Evolutionary conservation across 2,113 vertebrate species (phyloP).

Genomic region (Gorsachius goisagi): DNA sequence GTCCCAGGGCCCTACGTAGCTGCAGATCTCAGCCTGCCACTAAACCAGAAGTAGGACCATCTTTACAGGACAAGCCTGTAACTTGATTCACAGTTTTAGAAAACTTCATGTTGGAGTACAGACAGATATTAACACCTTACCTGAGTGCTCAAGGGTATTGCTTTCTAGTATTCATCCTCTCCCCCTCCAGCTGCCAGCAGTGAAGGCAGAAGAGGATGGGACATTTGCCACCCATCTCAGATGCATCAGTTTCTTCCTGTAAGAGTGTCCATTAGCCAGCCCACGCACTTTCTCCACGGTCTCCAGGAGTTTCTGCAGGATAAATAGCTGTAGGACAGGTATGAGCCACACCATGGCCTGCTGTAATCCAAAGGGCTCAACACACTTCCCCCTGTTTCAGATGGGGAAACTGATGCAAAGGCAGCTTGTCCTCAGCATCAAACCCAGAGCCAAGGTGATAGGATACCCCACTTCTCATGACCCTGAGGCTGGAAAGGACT

Average conservation of each 20-base stretch:
- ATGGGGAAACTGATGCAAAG: not conserved
- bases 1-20: not conserved
- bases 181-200: not conserved
- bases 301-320: not conserved
- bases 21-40: not conserved
- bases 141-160: not conserved
- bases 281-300: accelerated
- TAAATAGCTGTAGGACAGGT: not conserved
- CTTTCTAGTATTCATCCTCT: not conserved
- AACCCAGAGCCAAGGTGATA: not conserved
- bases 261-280: accelerated
- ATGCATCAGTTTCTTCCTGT: not conserved
- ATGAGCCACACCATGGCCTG: not conserved
- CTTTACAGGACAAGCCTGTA: not conserved
- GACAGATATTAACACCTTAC: not conserved
- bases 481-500: not conserved
- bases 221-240: not conserved
- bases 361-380: not conserved
- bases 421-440: not conserved
- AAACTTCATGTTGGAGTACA: not conserved
- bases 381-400: not conserved
- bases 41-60: not conserved
- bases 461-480: not conserved
- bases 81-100: not conserved
- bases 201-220: not conserved